Base-by-base conservation (phyloP, 2,888 invertebrate species). In the Copidosoma aretas region DNA sequence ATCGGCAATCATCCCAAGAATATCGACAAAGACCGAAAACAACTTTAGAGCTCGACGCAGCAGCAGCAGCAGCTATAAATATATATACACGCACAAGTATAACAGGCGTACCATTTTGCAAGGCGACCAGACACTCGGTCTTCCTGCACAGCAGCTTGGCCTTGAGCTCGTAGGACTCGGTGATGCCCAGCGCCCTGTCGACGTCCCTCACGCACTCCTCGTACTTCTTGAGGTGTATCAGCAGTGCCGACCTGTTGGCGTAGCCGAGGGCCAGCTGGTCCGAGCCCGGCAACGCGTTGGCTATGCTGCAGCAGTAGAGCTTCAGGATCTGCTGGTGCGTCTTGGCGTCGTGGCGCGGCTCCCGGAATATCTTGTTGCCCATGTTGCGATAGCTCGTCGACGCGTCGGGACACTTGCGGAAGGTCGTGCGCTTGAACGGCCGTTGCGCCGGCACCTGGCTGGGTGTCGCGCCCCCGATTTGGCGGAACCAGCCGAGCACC, bases 201-300 rank as follows among this genome's bases (percentile, higher is more conserved):
- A 54, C 22, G 15, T 54, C 54, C 5, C 22, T 10, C 1, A 54
- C 14, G 17, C 24, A 24, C 14, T 90, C 89, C 24, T 86, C 80
- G 79, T 88, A 91, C 54, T 89, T 86, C 71, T 88, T 85, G 76
- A 90, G 84, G 74, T 88, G 87, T 73, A 87, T 89, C 61, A 92
- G 86, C 15, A 91, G 88, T 41, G 92, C 93, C 53, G 93, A 92
- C 75, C 93, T 87, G 80, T 94, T 94, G 0, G 90, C 90, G 77
- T 90, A 87, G 1, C 91, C 91, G 59, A 91, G 82, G 19, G 87
- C 84, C 73, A 91, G 86, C 77, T 87, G 86, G 72, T 89, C 87
- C 19, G 90, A 87, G 46, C 84, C 80, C 4, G 72, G 68, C 60
- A 88, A 87, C 10, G 92, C 90, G 81, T 86, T 86, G 19, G 89